A percentile compares a stretch with the other conserved stretches of the same genome.
phyloP scores from a whole-genome alignment of 2,888 invertebrate species.

The Marronus borbonicus region DNA sequence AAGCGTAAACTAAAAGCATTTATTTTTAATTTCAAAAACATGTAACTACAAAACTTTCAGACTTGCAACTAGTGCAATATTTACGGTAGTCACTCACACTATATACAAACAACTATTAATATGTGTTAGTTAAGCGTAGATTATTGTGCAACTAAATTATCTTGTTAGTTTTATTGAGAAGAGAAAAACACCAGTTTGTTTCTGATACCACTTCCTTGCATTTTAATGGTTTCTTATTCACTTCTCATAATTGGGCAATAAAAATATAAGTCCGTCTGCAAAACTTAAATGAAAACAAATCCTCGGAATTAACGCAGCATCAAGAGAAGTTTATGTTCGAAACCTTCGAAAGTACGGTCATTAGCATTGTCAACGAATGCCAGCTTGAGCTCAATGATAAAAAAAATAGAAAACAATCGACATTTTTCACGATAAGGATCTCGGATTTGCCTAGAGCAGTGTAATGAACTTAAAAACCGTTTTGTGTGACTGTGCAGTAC shows the following conservation, averaged over 20 bases:
- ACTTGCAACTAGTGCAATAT: too few relatives aligned
- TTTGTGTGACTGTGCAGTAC: too few relatives aligned
- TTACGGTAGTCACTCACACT: too few relatives aligned
- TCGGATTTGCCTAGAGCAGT: conserved; percentile 1
- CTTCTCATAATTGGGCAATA: neutral
- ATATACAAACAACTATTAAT: too few relatives aligned
- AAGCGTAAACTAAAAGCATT: too few relatives aligned
- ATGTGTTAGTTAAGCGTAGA: too few relatives aligned
- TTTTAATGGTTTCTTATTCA: neutral
- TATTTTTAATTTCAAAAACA: too few relatives aligned
- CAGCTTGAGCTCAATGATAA: neutral
- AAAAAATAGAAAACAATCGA: conserved; percentile 8
- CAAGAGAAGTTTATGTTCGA: neutral
- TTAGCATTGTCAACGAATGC: conserved; percentile 3
- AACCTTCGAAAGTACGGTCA: neutral
- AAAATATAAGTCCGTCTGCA: neutral
- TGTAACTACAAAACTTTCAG: too few relatives aligned
- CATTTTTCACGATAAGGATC: conserved; percentile 6
- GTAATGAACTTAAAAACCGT: neutral
- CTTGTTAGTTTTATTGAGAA: too few relatives aligned
- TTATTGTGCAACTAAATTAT: too few relatives aligned
- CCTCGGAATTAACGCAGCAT: neutral
- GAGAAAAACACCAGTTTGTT: neutral
- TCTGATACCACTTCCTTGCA: neutral
- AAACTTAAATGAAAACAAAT: neutral